A percentile compares a stretch with the other conserved stretches of the same genome.
Evolutionary conservation across 2,113 vertebrate genomes (phyloP).

Genomic region (Chunga burmeisteri): DNA sequence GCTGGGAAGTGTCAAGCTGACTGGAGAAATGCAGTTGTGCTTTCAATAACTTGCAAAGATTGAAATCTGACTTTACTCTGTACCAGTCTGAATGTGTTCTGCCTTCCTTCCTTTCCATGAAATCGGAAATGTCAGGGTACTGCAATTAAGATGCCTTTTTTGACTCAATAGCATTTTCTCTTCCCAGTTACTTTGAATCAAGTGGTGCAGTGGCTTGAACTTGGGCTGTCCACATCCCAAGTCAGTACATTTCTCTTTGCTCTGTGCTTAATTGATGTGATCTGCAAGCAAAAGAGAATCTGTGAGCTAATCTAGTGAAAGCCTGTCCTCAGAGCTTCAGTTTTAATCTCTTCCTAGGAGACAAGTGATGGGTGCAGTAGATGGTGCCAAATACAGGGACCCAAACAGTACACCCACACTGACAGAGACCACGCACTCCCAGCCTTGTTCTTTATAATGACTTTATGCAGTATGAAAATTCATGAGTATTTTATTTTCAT

Average conservation of each 20-base stretch:
- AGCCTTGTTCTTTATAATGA: slow-evolving; percentile 11
- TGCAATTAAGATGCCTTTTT: background rate
- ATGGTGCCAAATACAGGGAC: slow-evolving; percentile 35
- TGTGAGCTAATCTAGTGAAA: slow-evolving; percentile 21
- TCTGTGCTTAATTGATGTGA: background rate
- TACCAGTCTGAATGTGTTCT: background rate
- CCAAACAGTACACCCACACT: slow-evolving; percentile 33
- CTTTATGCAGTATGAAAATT: slow-evolving; percentile 45
- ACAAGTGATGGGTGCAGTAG: slow-evolving; percentile 19
- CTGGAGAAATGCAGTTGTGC: background rate
- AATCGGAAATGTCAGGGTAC: background rate
- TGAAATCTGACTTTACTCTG: background rate
- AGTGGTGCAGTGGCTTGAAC: background rate
- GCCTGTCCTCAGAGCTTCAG: background rate
- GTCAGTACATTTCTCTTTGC: background rate
- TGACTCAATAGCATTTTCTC: background rate
- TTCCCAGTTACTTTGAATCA: background rate
- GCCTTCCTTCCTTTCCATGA: background rate
- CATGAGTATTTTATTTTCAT: slow-evolving; percentile 47
- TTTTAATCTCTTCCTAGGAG: slow-evolving; percentile 36
- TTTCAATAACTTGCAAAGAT: background rate
- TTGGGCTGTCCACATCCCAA: background rate
- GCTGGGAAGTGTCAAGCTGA: background rate
- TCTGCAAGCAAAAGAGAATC: slow-evolving; percentile 28
- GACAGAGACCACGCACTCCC: background rate